These are phyloP conservation scores for Macropodus opercularis DNA, from an alignment of 2,797 vertebrate species.

Conservation along the genomic window DNA sequence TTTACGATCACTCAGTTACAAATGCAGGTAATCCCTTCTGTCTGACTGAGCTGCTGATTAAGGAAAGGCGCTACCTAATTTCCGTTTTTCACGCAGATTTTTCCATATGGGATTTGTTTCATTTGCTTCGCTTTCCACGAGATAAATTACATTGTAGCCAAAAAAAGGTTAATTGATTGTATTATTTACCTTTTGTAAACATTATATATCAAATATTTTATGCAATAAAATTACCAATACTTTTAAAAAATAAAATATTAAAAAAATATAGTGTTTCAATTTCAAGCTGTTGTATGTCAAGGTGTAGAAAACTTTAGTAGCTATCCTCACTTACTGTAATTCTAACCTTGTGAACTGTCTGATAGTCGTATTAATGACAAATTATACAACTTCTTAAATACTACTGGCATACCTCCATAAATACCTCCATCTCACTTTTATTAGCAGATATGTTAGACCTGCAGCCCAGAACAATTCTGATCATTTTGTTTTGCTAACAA, in stretches of 20 bases:
- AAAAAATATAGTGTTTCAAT: too few species aligned
- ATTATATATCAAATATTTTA: background rate
- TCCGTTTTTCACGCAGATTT: conserved; percentile 1
- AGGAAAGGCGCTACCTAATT: background rate
- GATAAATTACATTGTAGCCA: background rate
- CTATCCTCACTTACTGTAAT: background rate
- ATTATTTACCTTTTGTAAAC: background rate
- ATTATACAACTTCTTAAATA: too few species aligned
- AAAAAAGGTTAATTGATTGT: background rate
- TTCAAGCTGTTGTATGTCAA: background rate
- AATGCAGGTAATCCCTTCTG: conserved; percentile 16
- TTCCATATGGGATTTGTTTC: background rate
- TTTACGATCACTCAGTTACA: conserved; percentile 5
- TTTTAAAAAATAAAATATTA: too few species aligned
- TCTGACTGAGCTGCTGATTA: conserved; percentile 7
- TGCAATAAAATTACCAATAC: background rate
- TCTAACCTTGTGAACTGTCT: background rate
- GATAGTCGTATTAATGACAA: background rate
- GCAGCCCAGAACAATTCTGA: conserved; percentile 29
- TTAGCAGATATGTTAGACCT: conserved; percentile 43
- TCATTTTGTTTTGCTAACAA: conserved; percentile 34
- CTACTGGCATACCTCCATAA: background rate
- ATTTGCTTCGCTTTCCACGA: background rate
- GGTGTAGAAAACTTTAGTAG: background rate
- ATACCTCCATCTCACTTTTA: conserved; percentile 17